These are phyloP conservation scores for Camelus bactrianus DNA, from an alignment of 2,113 vertebrate genomes.

Conservation along the genomic window DNA sequence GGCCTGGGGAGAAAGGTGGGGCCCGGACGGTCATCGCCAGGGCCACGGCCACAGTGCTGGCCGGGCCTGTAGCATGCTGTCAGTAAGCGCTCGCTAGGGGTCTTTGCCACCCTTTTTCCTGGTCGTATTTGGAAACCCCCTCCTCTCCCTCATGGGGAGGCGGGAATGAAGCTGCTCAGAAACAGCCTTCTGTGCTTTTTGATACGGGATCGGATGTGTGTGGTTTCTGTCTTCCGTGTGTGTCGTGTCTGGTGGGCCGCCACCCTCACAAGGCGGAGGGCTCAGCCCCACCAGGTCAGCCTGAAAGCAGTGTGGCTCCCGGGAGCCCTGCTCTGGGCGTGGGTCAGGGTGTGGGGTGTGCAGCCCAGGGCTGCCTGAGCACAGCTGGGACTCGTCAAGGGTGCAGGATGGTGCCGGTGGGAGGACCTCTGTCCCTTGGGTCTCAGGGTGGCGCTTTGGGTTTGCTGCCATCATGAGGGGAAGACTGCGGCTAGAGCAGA, in stretches of 20 bases:
- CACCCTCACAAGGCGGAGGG: not conserved
- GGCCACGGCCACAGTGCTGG: not conserved
- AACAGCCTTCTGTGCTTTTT: not conserved
- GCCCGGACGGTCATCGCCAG: too few relatives aligned
- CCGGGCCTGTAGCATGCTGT: fast-evolving
- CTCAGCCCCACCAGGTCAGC: not conserved
- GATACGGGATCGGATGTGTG: not conserved
- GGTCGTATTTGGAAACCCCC: not conserved
- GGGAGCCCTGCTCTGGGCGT: fast-evolving
- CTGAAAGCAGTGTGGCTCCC: too few relatives aligned
- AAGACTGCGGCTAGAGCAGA: not conserved
- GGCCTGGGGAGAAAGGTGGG: not conserved
- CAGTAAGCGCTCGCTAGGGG: fast-evolving
- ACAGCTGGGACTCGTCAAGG: too few relatives aligned
- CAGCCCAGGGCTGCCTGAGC: not conserved
- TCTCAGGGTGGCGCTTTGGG: not conserved
- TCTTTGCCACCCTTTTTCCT: fast-evolving
- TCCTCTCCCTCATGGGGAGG: not conserved
- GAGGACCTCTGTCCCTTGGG: not conserved
- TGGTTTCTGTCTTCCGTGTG: too few relatives aligned
- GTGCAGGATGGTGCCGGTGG: not conserved
- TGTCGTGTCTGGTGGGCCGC: not conserved
- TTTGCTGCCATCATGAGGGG: not conserved
- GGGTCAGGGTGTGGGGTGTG: too few relatives aligned
- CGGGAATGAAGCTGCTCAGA: not conserved